Evolutionary conservation across 2,888 invertebrate genomes (phyloP).

Genomic region (Sisyra terminalis): DNA sequence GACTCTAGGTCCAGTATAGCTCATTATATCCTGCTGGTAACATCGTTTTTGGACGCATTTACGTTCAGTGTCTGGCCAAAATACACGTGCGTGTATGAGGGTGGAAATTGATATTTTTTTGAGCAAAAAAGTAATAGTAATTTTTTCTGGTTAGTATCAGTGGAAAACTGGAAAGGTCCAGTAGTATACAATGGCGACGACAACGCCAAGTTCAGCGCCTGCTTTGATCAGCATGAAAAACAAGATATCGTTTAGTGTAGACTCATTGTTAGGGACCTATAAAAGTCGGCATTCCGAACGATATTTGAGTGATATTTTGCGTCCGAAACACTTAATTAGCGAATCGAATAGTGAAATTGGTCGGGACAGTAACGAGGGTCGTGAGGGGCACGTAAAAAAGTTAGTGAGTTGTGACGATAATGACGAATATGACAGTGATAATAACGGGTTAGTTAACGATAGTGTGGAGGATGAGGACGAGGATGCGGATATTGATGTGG

Average conservation of each 20-base stretch:
- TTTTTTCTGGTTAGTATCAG: no score
- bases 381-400: background rate
- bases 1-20: no score
- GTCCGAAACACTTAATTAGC: background rate
- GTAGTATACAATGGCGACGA: no score
- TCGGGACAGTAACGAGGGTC: background rate
- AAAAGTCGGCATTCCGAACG: background rate
- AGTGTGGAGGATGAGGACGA: slow-evolving; percentile 1
- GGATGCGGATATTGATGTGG: slow-evolving; percentile 8
- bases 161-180: no score
- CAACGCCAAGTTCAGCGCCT: no score
- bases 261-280: slow-evolving; percentile 36
- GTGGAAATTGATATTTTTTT: no score
- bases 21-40: no score
- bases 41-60: no score
- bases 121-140: no score
- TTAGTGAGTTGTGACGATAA: background rate
- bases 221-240: slow-evolving; percentile 25
- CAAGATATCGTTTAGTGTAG: slow-evolving; percentile 59
- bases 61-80: no score
- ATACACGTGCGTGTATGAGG: no score
- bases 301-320: slow-evolving; percentile 3
- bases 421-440: background rate
- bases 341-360: background rate
- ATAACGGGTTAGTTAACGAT: background rate